Conservation (phyloP, 2,113 vertebrate genomes). For the Myrmecobius fasciatus region DNA sequence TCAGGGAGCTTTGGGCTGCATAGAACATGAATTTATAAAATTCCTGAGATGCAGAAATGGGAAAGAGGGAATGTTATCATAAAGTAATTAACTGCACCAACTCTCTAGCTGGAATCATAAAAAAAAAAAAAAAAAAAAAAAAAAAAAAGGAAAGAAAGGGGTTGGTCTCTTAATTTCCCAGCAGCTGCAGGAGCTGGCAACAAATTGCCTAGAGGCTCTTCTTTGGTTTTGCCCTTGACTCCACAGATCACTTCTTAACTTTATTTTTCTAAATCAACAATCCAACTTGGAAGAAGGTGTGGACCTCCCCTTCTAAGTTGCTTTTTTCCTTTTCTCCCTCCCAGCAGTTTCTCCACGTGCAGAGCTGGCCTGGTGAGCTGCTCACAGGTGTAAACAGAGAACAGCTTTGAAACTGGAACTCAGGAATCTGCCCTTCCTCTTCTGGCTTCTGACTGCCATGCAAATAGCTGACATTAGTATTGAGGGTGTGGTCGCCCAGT, state of each 20-base stretch:
- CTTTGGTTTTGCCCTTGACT: neutral
- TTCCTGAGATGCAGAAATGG: neutral
- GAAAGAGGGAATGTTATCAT: conserved; percentile 31
- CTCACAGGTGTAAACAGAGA: neutral
- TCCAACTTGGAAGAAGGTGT: neutral
- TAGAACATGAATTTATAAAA: neutral
- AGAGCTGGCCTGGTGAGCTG: neutral
- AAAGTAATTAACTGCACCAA: neutral
- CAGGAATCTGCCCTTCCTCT: neutral
- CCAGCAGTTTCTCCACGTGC: neutral
- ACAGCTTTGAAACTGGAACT: neutral
- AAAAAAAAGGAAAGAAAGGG: conserved; percentile 7
- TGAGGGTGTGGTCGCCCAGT: neutral
- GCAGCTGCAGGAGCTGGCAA: neutral
- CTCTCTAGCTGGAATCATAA: neutral
- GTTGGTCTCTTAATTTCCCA: conserved; percentile 1
- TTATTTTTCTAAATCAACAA: neutral
- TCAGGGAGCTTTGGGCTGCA: neutral
- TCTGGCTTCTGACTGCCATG: neutral
- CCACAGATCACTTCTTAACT: neutral
- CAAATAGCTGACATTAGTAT: neutral
- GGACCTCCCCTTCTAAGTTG: neutral
- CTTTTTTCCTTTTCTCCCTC: neutral
- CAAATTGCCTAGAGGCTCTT: neutral
- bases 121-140: no score